Conservation (phyloP, 2,888 invertebrate species). For the Sarcophaga subvicina region DNA sequence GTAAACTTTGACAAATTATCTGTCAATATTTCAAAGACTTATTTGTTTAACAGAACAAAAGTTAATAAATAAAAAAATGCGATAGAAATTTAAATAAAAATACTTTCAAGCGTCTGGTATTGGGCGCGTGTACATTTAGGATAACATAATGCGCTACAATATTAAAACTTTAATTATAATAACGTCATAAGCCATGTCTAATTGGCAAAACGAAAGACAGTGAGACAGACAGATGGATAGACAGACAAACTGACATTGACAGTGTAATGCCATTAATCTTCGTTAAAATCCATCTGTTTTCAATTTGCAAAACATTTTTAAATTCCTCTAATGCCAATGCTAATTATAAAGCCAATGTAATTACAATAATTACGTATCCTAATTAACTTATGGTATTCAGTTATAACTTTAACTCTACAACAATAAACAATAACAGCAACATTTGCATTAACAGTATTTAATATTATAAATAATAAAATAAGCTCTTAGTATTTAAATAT, state of each 20-base stretch:
- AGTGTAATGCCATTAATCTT: conserved; percentile 40
- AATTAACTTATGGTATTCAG: conserved; percentile 32
- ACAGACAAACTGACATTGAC: neutral
- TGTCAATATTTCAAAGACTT: too few species aligned
- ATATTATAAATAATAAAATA: conserved; percentile 11
- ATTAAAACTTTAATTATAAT: neutral
- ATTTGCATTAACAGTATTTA: conserved; percentile 2
- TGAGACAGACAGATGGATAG: neutral
- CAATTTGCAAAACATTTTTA: conserved; percentile 39
- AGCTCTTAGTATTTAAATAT: conserved; percentile 11
- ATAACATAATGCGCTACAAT: neutral
- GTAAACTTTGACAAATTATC: too few species aligned
- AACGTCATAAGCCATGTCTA: neutral
- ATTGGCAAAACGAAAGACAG: neutral
- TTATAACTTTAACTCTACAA: neutral
- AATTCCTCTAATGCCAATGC: conserved; percentile 36
- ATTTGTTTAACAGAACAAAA: too few species aligned
- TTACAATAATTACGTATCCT: conserved; percentile 38
- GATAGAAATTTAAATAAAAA: too few species aligned
- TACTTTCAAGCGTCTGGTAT: too few species aligned
- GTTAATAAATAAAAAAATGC: too few species aligned
- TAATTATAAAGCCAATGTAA: conserved; percentile 30
- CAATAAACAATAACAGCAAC: conserved; percentile 27
- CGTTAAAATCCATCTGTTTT: conserved; percentile 23
- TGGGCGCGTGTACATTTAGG: neutral